A percentile compares a stretch with the other conserved stretches of the same genome.
These are phyloP conservation scores for Bradypus variegatus DNA, from an alignment of 2,797 vertebrate genomes.

Conservation along the genomic window DNA sequence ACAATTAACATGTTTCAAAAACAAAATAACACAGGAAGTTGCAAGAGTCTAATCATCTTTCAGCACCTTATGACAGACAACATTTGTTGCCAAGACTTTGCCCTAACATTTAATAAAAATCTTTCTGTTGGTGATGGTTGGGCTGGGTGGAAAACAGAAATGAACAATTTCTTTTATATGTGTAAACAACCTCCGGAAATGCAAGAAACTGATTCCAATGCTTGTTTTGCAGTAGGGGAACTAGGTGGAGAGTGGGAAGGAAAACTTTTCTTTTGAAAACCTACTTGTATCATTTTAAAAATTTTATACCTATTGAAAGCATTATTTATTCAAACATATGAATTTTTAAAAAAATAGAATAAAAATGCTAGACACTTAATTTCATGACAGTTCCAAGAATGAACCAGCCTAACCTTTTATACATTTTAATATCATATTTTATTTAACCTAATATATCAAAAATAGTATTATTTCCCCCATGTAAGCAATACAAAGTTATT, in stretches of 20 bases:
- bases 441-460: too few relatives aligned
- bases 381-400: neutral
- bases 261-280: neutral
- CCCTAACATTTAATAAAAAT: conserved; percentile 4
- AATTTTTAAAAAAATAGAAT: neutral
- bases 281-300: neutral
- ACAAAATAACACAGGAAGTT: neutral
- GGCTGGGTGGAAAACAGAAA: neutral
- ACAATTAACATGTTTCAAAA: neutral
- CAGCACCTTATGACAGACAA: neutral
- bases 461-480: too few relatives aligned
- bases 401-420: too few relatives aligned
- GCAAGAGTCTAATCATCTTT: neutral
- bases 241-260: neutral
- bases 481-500: too few relatives aligned
- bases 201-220: neutral
- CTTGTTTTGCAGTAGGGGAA: neutral
- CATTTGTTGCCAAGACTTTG: neutral
- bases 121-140: neutral
- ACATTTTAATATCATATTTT: too few relatives aligned
- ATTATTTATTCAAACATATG: neutral
- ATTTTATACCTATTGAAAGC: neutral
- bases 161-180: neutral
- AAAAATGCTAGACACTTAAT: neutral
- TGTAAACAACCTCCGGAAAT: neutral